These are phyloP conservation scores for Lutraria lutraria DNA, from an alignment of 2,888 invertebrate genomes.

Conservation along the genomic window DNA sequence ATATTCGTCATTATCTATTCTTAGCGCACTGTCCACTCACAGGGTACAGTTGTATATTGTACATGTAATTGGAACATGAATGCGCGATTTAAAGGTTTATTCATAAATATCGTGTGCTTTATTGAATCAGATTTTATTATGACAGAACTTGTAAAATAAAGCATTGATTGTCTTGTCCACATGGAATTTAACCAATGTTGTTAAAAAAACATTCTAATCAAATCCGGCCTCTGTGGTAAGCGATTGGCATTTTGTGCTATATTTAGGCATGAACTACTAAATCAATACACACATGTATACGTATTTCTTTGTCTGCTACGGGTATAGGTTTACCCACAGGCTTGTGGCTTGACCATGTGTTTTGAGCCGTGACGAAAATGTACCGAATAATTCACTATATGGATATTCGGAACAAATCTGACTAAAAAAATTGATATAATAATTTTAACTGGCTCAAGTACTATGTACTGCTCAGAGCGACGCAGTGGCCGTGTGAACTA, in stretches of 20 bases:
- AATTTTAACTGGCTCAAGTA: too few species aligned
- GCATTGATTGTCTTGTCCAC: neutral
- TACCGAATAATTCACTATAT: too few species aligned
- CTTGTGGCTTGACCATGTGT: too few species aligned
- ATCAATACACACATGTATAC: too few species aligned
- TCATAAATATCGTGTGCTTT: neutral
- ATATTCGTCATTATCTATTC: neutral
- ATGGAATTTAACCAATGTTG: too few species aligned
- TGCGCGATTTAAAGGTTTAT: neutral
- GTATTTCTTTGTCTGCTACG: too few species aligned
- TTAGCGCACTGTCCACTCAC: neutral
- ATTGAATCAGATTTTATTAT: neutral
- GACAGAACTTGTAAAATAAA: neutral
- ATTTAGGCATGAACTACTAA: neutral
- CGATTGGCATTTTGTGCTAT: neutral
- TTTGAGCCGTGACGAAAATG: too few species aligned
- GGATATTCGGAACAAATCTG: too few species aligned
- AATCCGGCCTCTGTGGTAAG: neutral
- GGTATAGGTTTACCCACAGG: too few species aligned
- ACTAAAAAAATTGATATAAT: too few species aligned
- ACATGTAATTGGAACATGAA: neutral
- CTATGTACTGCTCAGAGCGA: too few species aligned
- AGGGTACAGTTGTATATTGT: neutral
- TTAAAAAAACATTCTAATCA: neutral
- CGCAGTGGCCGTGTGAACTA: too few species aligned